Base-by-base conservation (phyloP, 2,888 invertebrate species). In the Cryptus armator region DNA sequence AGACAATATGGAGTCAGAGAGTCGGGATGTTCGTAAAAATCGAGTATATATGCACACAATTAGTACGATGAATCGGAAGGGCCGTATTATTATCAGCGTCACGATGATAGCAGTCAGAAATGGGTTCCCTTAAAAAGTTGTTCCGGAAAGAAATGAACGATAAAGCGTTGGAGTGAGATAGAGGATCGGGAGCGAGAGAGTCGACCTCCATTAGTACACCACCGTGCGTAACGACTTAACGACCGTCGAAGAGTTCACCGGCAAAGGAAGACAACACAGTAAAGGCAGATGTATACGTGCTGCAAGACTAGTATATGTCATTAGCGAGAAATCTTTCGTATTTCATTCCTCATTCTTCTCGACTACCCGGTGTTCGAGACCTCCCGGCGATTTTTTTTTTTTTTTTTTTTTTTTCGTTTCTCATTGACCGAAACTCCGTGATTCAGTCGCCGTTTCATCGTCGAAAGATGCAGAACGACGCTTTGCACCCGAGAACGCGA, bases 141-240 rank as follows among this genome's bases (percentile, higher is more conserved):
- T 71, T 62, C 68, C 77, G 46, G 72, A 29, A 74, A 76, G 59
- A 79, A 70, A 75, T 37, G 71, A 70, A 19, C 19, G 53, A 37
- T 32, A 64, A 48, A 29, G 32, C 48, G 75, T 43, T 6, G 7
- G 66, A 16, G 16, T 4, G 16, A 43, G 64, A 64, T 1, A 64
- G 32, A 37, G 66, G 16, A 43, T 10, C n/a, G 51, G 53, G 53
- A 53, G 48, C 29, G 71, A 48, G 67, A 64, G 77, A 81, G 67
- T 64, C 24, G 51, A 64, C 74, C 72, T 84, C 74, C 81, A 81
- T 81, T 84, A 62, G 77, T 81, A 77, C 77, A 81, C 67, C 81
- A 81, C 62, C 53, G 81, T 74, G 81, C 81, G 81, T 84, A 81
- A 81, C 81, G 81, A 78, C 81, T 77, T 81, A 78, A 84, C 77